Evolutionary conservation across 2,797 vertebrate species (phyloP).

Genomic region (Clarias laeviceps): DNA sequence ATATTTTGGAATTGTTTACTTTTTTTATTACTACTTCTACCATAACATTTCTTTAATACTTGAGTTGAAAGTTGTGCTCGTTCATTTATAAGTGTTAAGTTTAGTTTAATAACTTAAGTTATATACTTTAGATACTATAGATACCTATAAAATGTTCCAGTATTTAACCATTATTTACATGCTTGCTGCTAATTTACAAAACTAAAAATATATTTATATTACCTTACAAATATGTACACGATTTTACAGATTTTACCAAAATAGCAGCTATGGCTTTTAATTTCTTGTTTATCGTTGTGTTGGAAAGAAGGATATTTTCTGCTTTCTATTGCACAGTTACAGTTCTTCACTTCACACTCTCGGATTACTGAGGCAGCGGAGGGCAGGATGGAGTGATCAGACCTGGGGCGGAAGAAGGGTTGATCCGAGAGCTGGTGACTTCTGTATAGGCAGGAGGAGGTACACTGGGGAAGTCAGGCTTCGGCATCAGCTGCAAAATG

Average conservation of each 20-base stretch:
- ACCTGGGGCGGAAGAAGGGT: neutral
- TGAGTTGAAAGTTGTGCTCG: neutral
- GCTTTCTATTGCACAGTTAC: neutral
- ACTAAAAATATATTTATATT: constrained; percentile 26
- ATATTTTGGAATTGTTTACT: no score
- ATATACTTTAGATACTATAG: no score
- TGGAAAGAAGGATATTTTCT: neutral
- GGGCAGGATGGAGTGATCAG: neutral
- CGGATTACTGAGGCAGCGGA: neutral
- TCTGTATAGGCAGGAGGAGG: constrained; percentile 54
- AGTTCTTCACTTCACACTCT: neutral
- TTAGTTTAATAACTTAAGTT: neutral
- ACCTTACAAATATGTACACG: constrained; percentile 29
- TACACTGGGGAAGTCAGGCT: constrained; percentile 27
- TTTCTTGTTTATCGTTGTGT: neutral
- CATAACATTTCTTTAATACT: neutral
- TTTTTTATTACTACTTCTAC: neutral
- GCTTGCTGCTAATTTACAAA: neutral
- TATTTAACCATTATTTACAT: neutral
- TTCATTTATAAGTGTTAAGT: neutral
- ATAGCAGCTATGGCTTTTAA: neutral
- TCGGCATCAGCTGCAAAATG: constrained; percentile 35
- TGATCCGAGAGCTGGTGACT: no score
- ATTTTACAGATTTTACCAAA: neutral
- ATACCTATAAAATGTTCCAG: neutral